Conservation (phyloP, 2,888 invertebrate genomes). For the Dichetophora obliterata region DNA sequence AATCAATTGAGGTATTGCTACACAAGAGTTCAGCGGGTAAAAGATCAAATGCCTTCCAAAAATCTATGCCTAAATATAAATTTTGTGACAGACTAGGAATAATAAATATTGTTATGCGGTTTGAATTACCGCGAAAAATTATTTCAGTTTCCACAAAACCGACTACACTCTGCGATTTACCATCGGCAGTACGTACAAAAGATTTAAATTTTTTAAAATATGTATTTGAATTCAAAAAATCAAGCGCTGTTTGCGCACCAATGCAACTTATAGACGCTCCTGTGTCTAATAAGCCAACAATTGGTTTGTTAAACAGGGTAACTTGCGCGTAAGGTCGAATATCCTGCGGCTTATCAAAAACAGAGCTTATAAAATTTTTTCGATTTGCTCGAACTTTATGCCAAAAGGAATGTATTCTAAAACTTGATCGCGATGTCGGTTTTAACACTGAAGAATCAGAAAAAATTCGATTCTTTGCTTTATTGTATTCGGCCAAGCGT, state of each 20-base stretch:
- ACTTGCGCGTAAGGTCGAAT: no score
- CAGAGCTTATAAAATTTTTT: no score
- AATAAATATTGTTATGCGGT: constrained; percentile 28
- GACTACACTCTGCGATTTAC: no score
- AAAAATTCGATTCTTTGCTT: not conserved
- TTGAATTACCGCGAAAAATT: not conserved
- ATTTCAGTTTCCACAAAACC: constrained; percentile 21
- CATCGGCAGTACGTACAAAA: constrained; percentile 34
- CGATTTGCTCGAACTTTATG: not conserved
- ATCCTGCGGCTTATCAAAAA: no score
- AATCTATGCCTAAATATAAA: constrained; percentile 42
- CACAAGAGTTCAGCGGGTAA: constrained; percentile 8
- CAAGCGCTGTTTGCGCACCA: constrained; percentile 5
- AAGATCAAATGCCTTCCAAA: constrained; percentile 32
- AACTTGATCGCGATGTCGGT: not conserved
- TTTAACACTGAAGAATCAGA: not conserved
- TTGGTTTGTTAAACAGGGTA: no score
- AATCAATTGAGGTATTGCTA: constrained; percentile 9
- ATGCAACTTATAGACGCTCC: no score
- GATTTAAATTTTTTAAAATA: constrained; percentile 11
- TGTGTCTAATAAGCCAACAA: no score
- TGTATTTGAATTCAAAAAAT: constrained; percentile 18
- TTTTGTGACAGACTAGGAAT: no score
- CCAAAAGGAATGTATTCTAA: not conserved
- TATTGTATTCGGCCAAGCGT: constrained; percentile 8